Evolutionary conservation across 2,888 invertebrate genomes (phyloP).

Genomic region (Aspidiotus destructor): DNA sequence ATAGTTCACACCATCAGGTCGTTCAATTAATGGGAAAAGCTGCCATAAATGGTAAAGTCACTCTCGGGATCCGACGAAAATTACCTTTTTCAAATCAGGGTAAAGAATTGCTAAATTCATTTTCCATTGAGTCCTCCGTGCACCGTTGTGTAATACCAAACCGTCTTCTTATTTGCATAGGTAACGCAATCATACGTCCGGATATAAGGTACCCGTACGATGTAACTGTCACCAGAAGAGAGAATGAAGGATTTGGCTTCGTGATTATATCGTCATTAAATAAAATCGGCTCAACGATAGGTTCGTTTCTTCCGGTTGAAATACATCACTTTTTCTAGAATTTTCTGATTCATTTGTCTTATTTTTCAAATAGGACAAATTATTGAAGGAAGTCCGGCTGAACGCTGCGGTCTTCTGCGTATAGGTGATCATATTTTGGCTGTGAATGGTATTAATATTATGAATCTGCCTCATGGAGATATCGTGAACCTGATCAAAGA

Average conservation of each 20-base stretch:
- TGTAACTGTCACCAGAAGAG: conserved; percentile 78
- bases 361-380: conserved; percentile 63
- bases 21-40: conserved; percentile 87
- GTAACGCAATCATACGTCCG: conserved; percentile 9
- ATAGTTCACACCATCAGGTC: conserved; percentile 84
- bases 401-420: conserved; percentile 77
- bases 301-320: conserved; percentile 42
- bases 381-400: conserved; percentile 91
- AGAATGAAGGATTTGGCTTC: conserved; percentile 96
- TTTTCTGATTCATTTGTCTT: conserved; percentile 7
- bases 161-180: neutral
- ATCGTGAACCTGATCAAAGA: conserved; percentile 96
- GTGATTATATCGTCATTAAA: conserved; percentile 95
- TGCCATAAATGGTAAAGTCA: conserved; percentile 76
- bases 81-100: conserved; percentile 22
- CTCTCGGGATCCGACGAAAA: conserved; percentile 58
- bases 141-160: too few relatives aligned
- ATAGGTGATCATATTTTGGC: conserved; percentile 93
- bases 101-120: conserved; percentile 1
- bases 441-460: conserved; percentile 85
- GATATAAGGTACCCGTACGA: conserved; percentile 61
- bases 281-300: conserved; percentile 78
- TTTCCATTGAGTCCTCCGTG: too few relatives aligned
- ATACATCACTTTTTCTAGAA: neutral
- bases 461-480: conserved; percentile 87